Conservation (phyloP, 2,113 vertebrate species). For the Rhegmatorhina hoffmannsi region DNA sequence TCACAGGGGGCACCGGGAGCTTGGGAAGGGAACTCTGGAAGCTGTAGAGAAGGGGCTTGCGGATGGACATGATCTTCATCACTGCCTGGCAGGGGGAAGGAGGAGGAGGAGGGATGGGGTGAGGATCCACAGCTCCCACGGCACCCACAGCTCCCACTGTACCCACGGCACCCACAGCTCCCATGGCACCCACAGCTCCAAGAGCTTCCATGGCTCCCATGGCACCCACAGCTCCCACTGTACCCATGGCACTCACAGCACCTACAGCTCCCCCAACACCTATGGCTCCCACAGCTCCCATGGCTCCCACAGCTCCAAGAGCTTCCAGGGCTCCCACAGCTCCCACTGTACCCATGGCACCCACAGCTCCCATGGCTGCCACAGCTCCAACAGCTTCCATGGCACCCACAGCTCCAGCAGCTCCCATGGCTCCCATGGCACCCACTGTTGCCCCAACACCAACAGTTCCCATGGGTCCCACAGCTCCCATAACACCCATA, state of each 20-base stretch:
- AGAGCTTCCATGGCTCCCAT: neutral
- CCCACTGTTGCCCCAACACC: neutral
- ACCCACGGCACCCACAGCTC: too few species aligned
- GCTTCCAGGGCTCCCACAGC: neutral
- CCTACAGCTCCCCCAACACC: too few species aligned
- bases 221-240: too few species aligned
- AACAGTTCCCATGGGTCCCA: neutral
- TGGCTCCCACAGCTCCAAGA: neutral
- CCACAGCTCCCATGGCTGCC: too few species aligned
- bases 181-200: neutral
- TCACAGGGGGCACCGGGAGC: slow-evolving; percentile 86
- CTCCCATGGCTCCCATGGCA: neutral
- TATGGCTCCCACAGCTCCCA: too few species aligned
- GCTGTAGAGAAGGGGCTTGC: slow-evolving; percentile 91
- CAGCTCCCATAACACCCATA: neutral
- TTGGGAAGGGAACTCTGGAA: slow-evolving; percentile 91
- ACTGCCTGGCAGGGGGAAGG: slow-evolving; percentile 61
- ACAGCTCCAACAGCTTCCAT: too few species aligned
- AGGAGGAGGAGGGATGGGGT: neutral
- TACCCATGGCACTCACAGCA: too few species aligned
- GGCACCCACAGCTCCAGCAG: too few species aligned
- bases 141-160: neutral
- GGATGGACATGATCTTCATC: slow-evolving; percentile 84
- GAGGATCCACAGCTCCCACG: neutral
- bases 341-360: too few species aligned